These are phyloP conservation scores for Eulemur albifrons DNA, from an alignment of 2,797 vertebrate species.

Conservation along the genomic window DNA sequence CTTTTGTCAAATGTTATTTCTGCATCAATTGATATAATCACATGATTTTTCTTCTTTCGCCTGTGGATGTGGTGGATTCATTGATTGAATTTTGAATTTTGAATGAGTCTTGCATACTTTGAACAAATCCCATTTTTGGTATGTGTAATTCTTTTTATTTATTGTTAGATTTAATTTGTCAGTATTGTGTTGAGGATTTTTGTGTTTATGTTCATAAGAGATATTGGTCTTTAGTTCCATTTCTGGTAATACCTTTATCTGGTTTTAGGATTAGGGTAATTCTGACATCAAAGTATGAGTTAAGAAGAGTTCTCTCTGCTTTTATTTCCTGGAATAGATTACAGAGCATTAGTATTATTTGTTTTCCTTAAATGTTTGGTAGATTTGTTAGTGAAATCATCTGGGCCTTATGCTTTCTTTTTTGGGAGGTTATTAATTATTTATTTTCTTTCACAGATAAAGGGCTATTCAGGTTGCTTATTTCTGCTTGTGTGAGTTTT, in stretches of 20 bases:
- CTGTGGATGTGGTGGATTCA: not conserved
- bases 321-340: not conserved
- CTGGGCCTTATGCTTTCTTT: not conserved
- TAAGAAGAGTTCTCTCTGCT: not conserved
- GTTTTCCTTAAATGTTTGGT: not conserved
- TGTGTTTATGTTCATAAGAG: not conserved
- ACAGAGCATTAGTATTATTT: not conserved
- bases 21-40: not conserved
- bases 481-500: not conserved
- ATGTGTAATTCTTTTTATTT: not conserved
- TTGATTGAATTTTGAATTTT: not conserved
- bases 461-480: not conserved
- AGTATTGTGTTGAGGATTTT: not conserved
- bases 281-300: not conserved
- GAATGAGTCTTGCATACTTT: not conserved
- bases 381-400: not conserved
- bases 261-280: not conserved
- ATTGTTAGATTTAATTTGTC: not conserved
- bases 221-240: not conserved
- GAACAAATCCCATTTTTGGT: not conserved
- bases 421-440: not conserved
- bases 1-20: slow-evolving; percentile 1
- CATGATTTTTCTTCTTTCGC: not conserved
- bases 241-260: not conserved
- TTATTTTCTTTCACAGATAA: not conserved